Base-by-base conservation (phyloP, 2,888 invertebrate species). In the Tortrix viridana region DNA sequence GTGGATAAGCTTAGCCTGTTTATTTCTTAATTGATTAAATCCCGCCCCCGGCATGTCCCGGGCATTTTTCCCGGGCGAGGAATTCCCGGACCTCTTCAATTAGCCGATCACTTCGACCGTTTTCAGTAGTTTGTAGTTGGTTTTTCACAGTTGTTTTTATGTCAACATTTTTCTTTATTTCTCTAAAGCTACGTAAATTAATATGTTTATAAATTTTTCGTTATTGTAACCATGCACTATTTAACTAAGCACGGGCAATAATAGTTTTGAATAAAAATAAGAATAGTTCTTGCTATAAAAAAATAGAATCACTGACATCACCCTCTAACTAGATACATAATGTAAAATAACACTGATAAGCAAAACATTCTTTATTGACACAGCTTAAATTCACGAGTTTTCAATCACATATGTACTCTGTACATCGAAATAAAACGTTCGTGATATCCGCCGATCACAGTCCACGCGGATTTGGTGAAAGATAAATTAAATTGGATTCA, bases 11-110 rank as follows among this genome's bases (percentile, higher is more conserved):
- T 22, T 5, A 22, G 50, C 62, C 46, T 57, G 62, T 62, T 63
- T 55, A 56, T 63, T 63, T 64, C 65, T 57, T 67, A 65, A 67
- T 67, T 67, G 61, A 65, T 67, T 65, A 61, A 54, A 66, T 48
- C 44, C 58, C 50, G 46, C 14, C 60, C 67, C 58, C 55, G 65
- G 55, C 60, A 58, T 65, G 54, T 65, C 65, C 54, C 60, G 57
- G 46, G 26, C 44, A 47, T 64, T 66, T 64, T 66, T 65, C 61
- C 46, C 58, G 57, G 52, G 38, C 23, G 18, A 49, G 38, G 57
- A 20, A 41, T 52, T 64, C 47, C 41, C 62, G 46, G 38, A 37
- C 52, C 62, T 59, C 62, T 66, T 55, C 52, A 66, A 66, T 66
- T 60, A 63, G 56, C 44, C 48, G 52, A 48, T 50, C 55, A 49